These are phyloP conservation scores for Drosophila mimetica DNA, from an alignment of 2,888 invertebrate genomes.

Conservation along the genomic window DNA sequence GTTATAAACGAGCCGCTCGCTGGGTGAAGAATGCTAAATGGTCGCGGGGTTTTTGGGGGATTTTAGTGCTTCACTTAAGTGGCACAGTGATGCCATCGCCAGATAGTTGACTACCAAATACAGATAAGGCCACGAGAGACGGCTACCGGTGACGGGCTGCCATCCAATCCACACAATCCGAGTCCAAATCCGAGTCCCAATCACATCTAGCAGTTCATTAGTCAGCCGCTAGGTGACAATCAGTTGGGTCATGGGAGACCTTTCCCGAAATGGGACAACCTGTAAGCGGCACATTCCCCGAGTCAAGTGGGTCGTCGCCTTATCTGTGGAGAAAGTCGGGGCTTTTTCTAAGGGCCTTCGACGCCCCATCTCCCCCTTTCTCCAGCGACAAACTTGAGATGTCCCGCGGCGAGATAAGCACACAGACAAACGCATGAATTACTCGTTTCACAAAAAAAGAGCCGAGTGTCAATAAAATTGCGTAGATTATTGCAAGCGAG, in stretches of 20 bases:
- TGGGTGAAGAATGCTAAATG: slow-evolving; percentile 8
- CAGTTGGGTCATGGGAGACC: slow-evolving; percentile 63
- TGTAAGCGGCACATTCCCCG: slow-evolving; percentile 48
- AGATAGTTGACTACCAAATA: slow-evolving; percentile 65
- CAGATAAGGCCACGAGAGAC: slow-evolving; percentile 60
- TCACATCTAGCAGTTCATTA: slow-evolving; percentile 63
- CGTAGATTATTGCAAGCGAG: slow-evolving; percentile 76
- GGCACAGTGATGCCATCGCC: slow-evolving; percentile 66
- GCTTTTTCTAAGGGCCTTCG: slow-evolving; percentile 50
- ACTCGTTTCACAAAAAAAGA: slow-evolving; percentile 61
- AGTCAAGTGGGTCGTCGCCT: slow-evolving; percentile 37
- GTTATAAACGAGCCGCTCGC: slow-evolving; percentile 45
- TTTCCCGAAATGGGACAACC: slow-evolving; percentile 65
- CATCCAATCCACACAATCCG: slow-evolving; percentile 18
- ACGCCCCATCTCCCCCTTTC: background rate
- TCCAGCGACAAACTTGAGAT: slow-evolving; percentile 23
- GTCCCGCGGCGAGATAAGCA: slow-evolving; percentile 57
- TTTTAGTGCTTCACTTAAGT: slow-evolving; percentile 65
- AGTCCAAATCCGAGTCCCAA: slow-evolving; percentile 25
- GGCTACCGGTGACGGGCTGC: slow-evolving; percentile 56
- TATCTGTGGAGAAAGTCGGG: slow-evolving; percentile 36
- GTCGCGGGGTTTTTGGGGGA: background rate
- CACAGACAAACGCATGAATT: slow-evolving; percentile 59
- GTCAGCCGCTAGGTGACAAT: slow-evolving; percentile 78
- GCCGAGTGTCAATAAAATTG: slow-evolving; percentile 79